Conservation (phyloP, 2,113 vertebrate genomes). For the Microtus pennsylvanicus region DNA sequence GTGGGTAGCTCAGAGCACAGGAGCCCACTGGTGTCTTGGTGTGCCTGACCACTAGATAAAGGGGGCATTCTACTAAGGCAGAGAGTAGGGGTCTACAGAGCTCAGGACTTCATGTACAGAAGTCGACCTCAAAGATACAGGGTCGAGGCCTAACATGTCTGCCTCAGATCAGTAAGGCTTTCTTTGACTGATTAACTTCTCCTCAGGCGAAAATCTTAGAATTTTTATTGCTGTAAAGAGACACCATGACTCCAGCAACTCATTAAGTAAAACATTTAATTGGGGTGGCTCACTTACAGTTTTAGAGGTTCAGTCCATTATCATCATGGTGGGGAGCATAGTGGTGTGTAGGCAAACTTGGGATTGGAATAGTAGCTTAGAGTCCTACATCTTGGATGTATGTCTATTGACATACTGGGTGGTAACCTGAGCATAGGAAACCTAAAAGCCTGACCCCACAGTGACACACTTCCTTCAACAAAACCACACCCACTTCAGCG, state of each 20-base stretch:
- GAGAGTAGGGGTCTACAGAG: neutral
- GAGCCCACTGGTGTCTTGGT: neutral
- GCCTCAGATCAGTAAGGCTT: neutral
- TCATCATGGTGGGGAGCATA: neutral
- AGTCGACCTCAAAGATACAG: no score
- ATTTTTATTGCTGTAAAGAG: neutral
- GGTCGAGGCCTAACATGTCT: neutral
- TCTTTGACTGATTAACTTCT: neutral
- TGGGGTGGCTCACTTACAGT: neutral
- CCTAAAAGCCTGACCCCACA: neutral
- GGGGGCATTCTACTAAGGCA: neutral
- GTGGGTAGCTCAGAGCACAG: neutral
- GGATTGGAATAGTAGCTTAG: neutral
- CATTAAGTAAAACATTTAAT: neutral
- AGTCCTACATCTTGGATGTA: neutral
- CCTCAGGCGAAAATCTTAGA: neutral
- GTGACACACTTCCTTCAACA: neutral
- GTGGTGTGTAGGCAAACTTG: neutral
- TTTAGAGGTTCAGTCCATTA: neutral
- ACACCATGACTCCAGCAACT: neutral
- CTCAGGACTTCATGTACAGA: neutral
- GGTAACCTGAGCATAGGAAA: neutral
- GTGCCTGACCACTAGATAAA: neutral
- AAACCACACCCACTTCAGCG: neutral
- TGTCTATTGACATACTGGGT: neutral